Conservation (phyloP, 1,140 invertebrate species). For the Lasaia peninsularis region DNA sequence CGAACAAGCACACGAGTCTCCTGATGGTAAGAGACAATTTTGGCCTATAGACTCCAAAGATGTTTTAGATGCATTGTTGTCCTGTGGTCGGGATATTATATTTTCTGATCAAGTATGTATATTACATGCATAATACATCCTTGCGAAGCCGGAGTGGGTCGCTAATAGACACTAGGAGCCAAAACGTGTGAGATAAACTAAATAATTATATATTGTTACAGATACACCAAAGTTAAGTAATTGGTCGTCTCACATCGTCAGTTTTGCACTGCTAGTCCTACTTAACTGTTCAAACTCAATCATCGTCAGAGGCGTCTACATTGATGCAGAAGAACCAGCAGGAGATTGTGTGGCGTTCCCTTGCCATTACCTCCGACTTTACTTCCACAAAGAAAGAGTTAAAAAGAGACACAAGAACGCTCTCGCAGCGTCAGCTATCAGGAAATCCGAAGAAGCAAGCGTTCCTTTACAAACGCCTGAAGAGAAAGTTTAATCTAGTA, state of each 20-base stretch:
- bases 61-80: no score
- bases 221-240: slow-evolving; percentile 85
- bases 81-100: no score
- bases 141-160: no score
- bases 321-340: slow-evolving; percentile 88
- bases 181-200: no score
- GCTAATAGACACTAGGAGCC: no score
- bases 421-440: slow-evolving; percentile 35
- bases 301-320: slow-evolving; percentile 89
- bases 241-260: slow-evolving; percentile 86
- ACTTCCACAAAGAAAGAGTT: slow-evolving; percentile 82
- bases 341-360: slow-evolving; percentile 89
- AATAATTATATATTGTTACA: slow-evolving; percentile 32
- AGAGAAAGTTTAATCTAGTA: slow-evolving; percentile 49
- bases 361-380: slow-evolving; percentile 87
- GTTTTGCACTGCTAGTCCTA: slow-evolving; percentile 85
- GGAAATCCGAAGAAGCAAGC: slow-evolving; percentile 53
- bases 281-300: slow-evolving; percentile 91
- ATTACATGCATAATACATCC: no score
- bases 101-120: no score
- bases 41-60: no score
- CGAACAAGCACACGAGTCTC: no score
- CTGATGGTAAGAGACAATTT: no score
- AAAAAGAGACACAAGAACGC: slow-evolving; percentile 78
- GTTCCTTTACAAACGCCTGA: slow-evolving; percentile 57